Base-by-base conservation (phyloP, 2,888 invertebrate genomes). In the Cheilosia impressa region DNA sequence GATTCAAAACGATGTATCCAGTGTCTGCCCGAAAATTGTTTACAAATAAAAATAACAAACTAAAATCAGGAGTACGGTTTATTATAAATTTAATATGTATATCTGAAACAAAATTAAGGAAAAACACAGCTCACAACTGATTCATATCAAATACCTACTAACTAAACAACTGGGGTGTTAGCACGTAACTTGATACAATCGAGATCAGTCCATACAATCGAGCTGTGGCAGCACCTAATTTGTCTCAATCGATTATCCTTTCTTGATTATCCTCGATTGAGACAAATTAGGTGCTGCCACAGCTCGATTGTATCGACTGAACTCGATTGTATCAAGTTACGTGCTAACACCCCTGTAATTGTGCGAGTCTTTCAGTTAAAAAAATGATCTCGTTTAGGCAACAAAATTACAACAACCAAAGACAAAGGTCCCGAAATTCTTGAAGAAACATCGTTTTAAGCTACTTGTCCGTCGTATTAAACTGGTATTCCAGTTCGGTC, bases 401-500 rank as follows among this genome's bases (percentile, higher is more conserved):
- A 84, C 41, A 38, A 24, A 80, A 80, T 27, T 47, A 43, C 65
- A 66, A 84, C 75, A 80, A 84, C 80, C 80, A 58, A 84, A 80
- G n/a, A 22, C 38, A 47, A 73, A 38, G n/a, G 63, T 7, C 1
- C 34, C 22, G 41, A 58, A 50, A 17, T 22, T 27, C 38, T 52
- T 47, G n/a, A 57, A 41, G 41, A 71, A 41, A 50, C 13, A 19
- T 22, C 6, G 15, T 15, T 53, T 45, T 41, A 15, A 4, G 24
- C 34, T 2, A 5, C 10, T 41, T 34, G 24, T 15, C 58, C 9
- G 1, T 22, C 45, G 34, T 57, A 34, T 75, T 92, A 92, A 87
- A 92, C 92, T 3, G 92, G 92, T 81, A 92, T 92, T 27, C 92
- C 92, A 60, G 92, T 92, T 41, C 92, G 91, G 87, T 92, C 92